Percentiles rank a stretch among this genome's conserved stretches.
Evolutionary conservation across 2,797 vertebrate genomes (phyloP).

Genomic region (Rhabdomys pumilio): DNA sequence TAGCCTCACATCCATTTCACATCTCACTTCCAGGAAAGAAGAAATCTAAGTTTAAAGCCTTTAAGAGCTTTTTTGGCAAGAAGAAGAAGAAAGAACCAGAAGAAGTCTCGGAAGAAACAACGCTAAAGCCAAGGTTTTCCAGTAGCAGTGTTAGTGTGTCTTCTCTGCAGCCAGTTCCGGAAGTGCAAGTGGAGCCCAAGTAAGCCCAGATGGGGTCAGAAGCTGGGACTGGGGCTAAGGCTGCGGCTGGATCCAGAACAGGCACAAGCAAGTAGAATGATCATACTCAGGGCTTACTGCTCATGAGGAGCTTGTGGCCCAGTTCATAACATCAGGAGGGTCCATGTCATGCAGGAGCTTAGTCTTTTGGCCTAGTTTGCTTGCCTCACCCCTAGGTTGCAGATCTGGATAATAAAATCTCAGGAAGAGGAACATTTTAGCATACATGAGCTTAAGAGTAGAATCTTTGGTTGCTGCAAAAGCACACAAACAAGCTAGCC

Average conservation of each 20-base stretch:
- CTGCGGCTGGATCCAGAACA: neutral
- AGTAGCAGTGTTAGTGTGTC: slow-evolving; percentile 90
- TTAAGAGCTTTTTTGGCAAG: slow-evolving; percentile 95
- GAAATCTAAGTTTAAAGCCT: slow-evolving; percentile 96
- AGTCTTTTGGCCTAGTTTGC: slow-evolving; percentile 36
- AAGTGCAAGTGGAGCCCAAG: slow-evolving; percentile 50
- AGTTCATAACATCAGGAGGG: neutral
- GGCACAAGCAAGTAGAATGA: neutral
- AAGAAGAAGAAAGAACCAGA: slow-evolving; percentile 94
- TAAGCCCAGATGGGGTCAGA: neutral
- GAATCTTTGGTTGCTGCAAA: slow-evolving; percentile 14
- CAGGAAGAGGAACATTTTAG: slow-evolving; percentile 9
- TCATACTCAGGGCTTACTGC: neutral
- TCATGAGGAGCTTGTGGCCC: neutral
- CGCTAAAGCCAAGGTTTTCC: slow-evolving; percentile 92
- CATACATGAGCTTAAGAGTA: neutral
- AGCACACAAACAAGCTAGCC: neutral
- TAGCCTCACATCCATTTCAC: slow-evolving; percentile 30
- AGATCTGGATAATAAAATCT: neutral
- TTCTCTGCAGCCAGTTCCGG: slow-evolving; percentile 89
- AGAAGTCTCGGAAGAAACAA: slow-evolving; percentile 81
- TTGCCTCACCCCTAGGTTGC: neutral
- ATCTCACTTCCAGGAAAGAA: slow-evolving; percentile 92
- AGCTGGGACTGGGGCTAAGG: neutral
- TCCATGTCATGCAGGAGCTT: neutral